phyloP scores from a whole-genome alignment of 2,797 vertebrate species.

The Eulemur mongoz region DNA sequence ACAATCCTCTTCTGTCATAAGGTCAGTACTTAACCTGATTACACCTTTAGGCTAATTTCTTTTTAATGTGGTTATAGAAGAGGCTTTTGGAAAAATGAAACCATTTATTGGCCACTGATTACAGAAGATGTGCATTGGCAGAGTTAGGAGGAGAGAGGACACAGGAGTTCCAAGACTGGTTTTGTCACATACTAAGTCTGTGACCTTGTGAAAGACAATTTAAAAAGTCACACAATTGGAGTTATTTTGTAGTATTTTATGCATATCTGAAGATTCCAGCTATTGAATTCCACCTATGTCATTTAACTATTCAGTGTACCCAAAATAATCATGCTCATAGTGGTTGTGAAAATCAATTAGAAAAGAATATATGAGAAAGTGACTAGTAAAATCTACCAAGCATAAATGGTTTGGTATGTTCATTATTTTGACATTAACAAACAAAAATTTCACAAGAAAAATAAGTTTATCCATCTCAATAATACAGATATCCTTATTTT shows the following conservation, averaged over 20 bases:
- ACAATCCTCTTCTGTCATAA: neutral
- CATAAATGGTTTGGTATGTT: neutral
- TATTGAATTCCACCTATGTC: neutral
- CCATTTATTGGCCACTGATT: neutral
- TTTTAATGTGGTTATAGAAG: constrained; percentile 37
- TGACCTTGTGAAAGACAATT: constrained; percentile 49
- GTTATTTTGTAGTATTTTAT: neutral
- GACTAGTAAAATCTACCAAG: neutral
- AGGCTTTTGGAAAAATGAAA: constrained; percentile 1
- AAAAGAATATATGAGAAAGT: neutral
- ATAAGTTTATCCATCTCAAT: neutral
- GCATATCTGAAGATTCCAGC: neutral
- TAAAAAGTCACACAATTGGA: neutral
- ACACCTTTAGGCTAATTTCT: constrained; percentile 54
- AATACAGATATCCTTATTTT: neutral
- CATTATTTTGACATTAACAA: neutral
- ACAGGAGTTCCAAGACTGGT: neutral
- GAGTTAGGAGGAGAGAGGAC: neutral
- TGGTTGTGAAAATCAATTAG: neutral
- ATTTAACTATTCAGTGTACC: neutral
- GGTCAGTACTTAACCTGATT: constrained; percentile 46
- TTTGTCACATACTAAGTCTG: neutral
- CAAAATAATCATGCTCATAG: neutral
- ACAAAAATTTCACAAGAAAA: neutral
- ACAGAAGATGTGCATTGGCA: neutral